These are phyloP conservation scores for Eupithecia insigniata DNA, from an alignment of 2,888 invertebrate species.

Conservation along the genomic window DNA sequence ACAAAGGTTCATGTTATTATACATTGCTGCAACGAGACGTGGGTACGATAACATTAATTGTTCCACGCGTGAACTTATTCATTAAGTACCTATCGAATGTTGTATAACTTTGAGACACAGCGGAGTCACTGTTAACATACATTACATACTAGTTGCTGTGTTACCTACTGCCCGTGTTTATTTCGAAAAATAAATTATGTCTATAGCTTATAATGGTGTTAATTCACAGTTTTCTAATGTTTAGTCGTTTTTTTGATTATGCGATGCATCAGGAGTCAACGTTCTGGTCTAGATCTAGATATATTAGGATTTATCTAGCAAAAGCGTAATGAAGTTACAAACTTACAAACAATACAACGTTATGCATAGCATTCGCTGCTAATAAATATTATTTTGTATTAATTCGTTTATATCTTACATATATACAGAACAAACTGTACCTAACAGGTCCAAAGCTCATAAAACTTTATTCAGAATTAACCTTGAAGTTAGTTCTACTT, in stretches of 20 bases:
- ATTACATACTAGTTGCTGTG: neutral
- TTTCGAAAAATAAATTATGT: neutral
- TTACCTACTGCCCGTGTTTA: neutral
- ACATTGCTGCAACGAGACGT: constrained; percentile 44
- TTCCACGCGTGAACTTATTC: constrained; percentile 53
- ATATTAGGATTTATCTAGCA: neutral
- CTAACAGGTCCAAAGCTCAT: neutral
- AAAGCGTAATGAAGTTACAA: neutral
- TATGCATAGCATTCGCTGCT: neutral
- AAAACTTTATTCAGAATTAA: neutral
- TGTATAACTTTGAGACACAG: constrained; percentile 2
- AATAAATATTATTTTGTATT: neutral
- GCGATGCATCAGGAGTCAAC: neutral
- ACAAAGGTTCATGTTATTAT: constrained; percentile 51
- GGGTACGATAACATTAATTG: constrained; percentile 64
- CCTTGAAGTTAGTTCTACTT: neutral
- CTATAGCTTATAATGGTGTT: too few relatives aligned
- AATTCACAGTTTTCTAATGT: neutral
- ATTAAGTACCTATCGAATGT: constrained; percentile 27
- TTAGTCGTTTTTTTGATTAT: neutral
- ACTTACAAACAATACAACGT: neutral
- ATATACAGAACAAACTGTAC: neutral
- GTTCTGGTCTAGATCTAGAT: constrained; percentile 5
- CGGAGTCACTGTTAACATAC: neutral
- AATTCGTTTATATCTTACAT: neutral